phyloP scores from a whole-genome alignment of 2,888 invertebrate species.

The Andrena bicolor region DNA sequence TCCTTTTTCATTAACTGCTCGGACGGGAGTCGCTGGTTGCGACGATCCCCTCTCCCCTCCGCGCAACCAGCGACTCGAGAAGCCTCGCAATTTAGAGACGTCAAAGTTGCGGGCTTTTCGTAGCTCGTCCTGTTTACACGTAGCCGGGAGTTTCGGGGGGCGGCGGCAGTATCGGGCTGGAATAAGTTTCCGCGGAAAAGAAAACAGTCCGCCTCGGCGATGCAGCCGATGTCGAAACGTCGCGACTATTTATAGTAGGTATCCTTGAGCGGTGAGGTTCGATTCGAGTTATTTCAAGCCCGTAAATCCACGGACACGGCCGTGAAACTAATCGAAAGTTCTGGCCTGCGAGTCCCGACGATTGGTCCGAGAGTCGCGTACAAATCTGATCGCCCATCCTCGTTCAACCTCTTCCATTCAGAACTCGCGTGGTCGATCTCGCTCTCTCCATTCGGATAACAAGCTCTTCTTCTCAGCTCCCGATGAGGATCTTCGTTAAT shows the following conservation, averaged over 20 bases:
- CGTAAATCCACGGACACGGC: conserved; percentile 25
- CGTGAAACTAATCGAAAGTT: conserved; percentile 48
- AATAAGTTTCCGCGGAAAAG: conserved; percentile 3
- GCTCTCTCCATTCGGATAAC: not conserved
- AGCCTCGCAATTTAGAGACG: conserved; percentile 2
- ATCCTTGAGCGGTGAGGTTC: conserved; percentile 46
- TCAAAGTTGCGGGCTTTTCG: not conserved
- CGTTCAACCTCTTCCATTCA: not conserved
- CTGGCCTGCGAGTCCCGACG: conserved; percentile 4
- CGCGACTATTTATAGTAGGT: conserved; percentile 47
- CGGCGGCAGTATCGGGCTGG: not conserved
- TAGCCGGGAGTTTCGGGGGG: not conserved
- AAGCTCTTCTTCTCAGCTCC: not conserved
- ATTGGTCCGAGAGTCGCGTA: not conserved
- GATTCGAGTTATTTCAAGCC: conserved; percentile 54
- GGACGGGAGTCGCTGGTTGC: conserved; percentile 1
- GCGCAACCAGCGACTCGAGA: not conserved
- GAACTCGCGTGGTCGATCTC: not conserved
- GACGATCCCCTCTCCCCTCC: not conserved
- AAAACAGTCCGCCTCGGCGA: not conserved
- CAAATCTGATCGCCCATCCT: not conserved
- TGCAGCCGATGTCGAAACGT: conserved; percentile 8
- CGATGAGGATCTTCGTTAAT: not conserved
- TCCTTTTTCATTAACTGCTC: conserved; percentile 1
- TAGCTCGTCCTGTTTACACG: not conserved